Percentiles rank a stretch among this genome's conserved stretches.
Evolutionary conservation across 2,113 vertebrate species (phyloP).

Genomic region (Corvus cornix): DNA sequence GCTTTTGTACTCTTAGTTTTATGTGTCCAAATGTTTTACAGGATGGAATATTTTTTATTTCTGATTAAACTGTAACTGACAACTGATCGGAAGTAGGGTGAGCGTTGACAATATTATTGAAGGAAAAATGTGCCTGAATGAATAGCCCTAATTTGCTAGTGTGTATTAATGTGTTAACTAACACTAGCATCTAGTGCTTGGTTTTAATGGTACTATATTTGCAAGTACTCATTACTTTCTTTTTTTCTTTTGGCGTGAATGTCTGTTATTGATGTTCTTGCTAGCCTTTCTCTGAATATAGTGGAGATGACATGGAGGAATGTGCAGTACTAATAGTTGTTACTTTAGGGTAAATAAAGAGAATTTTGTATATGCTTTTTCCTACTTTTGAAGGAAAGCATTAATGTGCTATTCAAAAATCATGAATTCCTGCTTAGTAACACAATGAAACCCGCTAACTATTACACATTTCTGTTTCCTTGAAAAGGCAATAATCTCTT

Average conservation of each 20-base stretch:
- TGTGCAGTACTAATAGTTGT: constrained; percentile 9
- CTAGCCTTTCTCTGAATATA: constrained; percentile 4
- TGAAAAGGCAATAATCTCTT: not conserved
- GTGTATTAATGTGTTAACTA: not conserved
- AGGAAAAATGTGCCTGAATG: constrained; percentile 17
- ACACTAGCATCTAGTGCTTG: not conserved
- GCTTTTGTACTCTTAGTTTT: constrained; percentile 31
- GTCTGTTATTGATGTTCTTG: not conserved
- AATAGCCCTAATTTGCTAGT: constrained; percentile 12
- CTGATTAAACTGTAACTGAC: not conserved
- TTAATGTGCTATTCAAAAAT: constrained; percentile 5
- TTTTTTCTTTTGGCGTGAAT: not conserved
- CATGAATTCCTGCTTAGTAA: constrained; percentile 20
- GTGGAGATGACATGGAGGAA: not conserved
- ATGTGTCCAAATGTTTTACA: not conserved
- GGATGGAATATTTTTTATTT: not conserved
- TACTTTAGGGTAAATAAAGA: constrained; percentile 8
- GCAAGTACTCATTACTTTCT: not conserved
- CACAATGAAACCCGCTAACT: not conserved
- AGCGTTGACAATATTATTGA: constrained; percentile 9
- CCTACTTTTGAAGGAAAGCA: not conserved
- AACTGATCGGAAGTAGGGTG: not conserved
- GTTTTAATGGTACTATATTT: constrained; percentile 12
- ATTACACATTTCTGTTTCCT: not conserved
- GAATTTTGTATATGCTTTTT: constrained; percentile 15